Evolutionary conservation across 2,797 vertebrate genomes (phyloP).

Genomic region (Myiothlypis coronata): DNA sequence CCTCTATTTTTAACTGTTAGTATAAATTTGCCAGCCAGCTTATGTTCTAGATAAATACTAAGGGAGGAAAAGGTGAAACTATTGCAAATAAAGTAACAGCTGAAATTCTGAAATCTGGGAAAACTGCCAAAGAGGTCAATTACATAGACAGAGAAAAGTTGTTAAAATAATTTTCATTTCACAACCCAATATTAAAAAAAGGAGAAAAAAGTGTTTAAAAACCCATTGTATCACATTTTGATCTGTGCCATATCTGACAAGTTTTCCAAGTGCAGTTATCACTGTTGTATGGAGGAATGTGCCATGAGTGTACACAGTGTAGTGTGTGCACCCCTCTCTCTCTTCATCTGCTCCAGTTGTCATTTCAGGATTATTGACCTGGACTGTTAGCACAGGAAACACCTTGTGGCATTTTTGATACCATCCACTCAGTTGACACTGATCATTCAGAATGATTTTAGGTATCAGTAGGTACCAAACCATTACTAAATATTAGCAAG

Average conservation of each 20-base stretch:
- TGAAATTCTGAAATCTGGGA: slow-evolving; percentile 6
- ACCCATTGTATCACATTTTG: not conserved
- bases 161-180: not conserved
- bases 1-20: not conserved
- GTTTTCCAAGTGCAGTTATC: not conserved
- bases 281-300: not conserved
- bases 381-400: not conserved
- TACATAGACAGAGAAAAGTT: not conserved
- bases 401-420: not conserved
- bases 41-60: not conserved
- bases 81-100: not conserved
- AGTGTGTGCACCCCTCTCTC: not conserved
- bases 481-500: not conserved
- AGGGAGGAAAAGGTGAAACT: not conserved
- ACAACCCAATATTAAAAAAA: not conserved
- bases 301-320: fast-evolving
- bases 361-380: not conserved
- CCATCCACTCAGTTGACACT: not conserved
- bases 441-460: not conserved
- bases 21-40: not conserved
- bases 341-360: not conserved
- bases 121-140: not conserved
- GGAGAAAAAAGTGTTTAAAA: not conserved
- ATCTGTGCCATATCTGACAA: not conserved
- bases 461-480: not conserved